Base-by-base conservation (phyloP, 2,113 vertebrate genomes). In the Sinocyclocheilus rhinocerous region DNA sequence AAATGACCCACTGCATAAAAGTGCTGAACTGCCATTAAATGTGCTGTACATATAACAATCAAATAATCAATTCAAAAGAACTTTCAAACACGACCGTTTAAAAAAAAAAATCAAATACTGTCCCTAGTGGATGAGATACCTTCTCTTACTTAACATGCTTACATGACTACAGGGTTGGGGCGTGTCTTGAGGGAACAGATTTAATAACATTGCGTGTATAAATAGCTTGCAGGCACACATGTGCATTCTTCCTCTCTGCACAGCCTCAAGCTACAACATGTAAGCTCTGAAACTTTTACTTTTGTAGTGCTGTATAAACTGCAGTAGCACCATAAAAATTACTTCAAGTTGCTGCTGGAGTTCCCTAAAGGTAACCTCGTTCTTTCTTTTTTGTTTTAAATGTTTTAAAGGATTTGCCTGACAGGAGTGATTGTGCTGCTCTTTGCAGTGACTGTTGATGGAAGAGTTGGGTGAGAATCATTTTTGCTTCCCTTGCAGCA, bases 381-480 rank as follows among this genome's bases (percentile, higher is more conserved):
- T 22, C 1, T 45, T 3, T 24, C 20, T 33, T 33, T 33, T 33
- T 33, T 75, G 22, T 8, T 42, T 22, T 39, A 3, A 42, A 36
- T 33, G 18, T 75, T 75, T 77, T 69, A 26, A 87, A 95, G 94
- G 94, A 89, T 91, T 55, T 90, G 9, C 67, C 45, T 93, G 59
- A 39, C 90, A 85, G 93, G 88, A 36, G 63, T 93, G 20, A 33
- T 91, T 81, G 90, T 91, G n/a, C 76, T 93, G 81, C 78, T 94
- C 82, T 79, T 94, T 75, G 57, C 87, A 36, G 22, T 93, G 11
- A 92, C 91, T 81, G 88, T 89, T 61, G 92, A 94, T 20, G 94
- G 92, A 69, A 81, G 67, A 89, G 63, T 94, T 87, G 94, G 94
- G 94, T 95, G 91, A 92, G 92, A 89, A 12, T 72, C 65, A 0